A percentile compares a stretch with the other conserved stretches of the same genome.
Conservation (phyloP, 2,888 invertebrate genomes). For the Dyspetes luteomarginatus region DNA sequence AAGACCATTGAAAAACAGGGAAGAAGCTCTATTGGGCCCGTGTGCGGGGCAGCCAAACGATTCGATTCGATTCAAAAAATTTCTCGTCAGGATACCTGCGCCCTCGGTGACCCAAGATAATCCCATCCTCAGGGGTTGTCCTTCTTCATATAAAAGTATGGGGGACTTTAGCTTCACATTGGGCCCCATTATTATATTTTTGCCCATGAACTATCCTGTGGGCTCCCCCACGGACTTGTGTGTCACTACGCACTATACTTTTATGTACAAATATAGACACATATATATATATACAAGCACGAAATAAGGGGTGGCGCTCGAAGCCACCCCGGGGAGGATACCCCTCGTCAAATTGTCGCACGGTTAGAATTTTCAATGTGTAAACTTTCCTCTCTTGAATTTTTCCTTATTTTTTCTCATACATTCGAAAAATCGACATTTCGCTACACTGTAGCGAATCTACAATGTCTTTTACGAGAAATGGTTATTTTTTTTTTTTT, state of each 20-base stretch:
- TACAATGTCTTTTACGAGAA: conserved; percentile 41
- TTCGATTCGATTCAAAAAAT: conserved; percentile 67
- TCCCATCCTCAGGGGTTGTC: conserved; percentile 77
- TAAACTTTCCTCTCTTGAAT: conserved; percentile 37
- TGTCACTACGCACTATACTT: not conserved
- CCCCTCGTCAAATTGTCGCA: conserved; percentile 61
- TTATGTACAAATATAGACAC: not conserved
- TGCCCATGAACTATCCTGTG: conserved; percentile 66
- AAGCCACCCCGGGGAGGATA: conserved; percentile 27
- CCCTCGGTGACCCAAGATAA: conserved; percentile 80
- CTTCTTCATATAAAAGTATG: conserved; percentile 4
- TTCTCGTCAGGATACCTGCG: conserved; percentile 70
- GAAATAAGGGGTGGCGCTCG: conserved; percentile 64
- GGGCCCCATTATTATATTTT: conserved; percentile 67
- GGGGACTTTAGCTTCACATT: not conserved
- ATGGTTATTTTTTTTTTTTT: conserved; percentile 64
- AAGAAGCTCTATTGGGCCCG: conserved; percentile 25
- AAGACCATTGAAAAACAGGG: conserved; percentile 41
- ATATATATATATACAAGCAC: conserved; percentile 29
- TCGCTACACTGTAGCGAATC: conserved; percentile 69
- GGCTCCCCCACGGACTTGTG: conserved; percentile 63
- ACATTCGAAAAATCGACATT: conserved; percentile 20
- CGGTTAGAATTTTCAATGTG: conserved; percentile 28
- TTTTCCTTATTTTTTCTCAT: conserved; percentile 70
- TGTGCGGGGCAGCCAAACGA: conserved; percentile 52